These are phyloP conservation scores for Gnathonemus echidnorhynchus DNA, from an alignment of 2,113 vertebrate genomes.

Conservation along the genomic window DNA sequence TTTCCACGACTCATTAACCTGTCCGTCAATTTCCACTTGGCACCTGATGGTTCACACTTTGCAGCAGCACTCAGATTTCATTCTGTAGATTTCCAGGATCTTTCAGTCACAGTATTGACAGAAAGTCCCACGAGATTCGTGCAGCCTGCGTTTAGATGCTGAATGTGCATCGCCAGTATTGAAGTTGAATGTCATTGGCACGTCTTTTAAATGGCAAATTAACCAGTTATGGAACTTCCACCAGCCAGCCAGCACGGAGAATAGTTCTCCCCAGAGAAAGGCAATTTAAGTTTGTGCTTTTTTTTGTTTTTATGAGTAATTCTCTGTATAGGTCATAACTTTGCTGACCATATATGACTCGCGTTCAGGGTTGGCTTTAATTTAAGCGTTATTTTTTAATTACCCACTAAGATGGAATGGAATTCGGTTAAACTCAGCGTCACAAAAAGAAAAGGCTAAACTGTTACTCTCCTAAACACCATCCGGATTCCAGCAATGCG, in stretches of 20 bases:
- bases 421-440: slow-evolving; percentile 30
- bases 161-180: background rate
- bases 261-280: background rate
- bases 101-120: background rate
- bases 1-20: slow-evolving; percentile 42
- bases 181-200: background rate
- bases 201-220: background rate
- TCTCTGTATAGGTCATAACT: background rate
- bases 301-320: background rate
- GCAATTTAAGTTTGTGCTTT: background rate
- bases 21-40: slow-evolving; percentile 41
- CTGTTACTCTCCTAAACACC: background rate
- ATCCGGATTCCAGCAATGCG: background rate
- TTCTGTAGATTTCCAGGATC: background rate
- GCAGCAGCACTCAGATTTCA: background rate
- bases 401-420: slow-evolving; percentile 26
- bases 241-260: background rate
- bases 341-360: background rate
- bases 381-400: slow-evolving; percentile 36
- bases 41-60: slow-evolving; percentile 17
- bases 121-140: background rate
- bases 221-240: background rate
- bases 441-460: background rate
- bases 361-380: background rate
- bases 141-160: background rate